phyloP scores from a whole-genome alignment of 2,888 invertebrate genomes.

The Leptopilina drosophilae region DNA sequence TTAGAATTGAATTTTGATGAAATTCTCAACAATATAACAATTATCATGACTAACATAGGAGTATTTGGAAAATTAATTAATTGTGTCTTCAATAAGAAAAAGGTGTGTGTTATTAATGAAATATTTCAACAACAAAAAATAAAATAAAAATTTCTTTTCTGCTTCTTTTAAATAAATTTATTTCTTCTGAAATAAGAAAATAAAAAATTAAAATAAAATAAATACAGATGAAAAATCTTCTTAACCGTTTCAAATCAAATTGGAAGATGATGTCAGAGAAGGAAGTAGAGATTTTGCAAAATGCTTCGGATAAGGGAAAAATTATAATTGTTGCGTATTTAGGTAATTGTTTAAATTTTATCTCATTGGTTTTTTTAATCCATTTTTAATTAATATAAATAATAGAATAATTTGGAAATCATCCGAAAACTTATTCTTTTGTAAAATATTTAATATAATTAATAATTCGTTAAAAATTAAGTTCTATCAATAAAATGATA shows the following conservation, averaged over 20 bases:
- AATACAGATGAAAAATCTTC: conserved; percentile 7
- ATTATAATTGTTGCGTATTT: background rate
- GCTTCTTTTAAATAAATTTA: background rate
- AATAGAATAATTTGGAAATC: no score
- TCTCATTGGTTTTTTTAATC: no score
- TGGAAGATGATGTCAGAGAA: background rate
- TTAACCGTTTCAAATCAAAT: background rate
- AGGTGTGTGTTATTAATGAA: background rate
- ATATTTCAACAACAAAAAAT: background rate
- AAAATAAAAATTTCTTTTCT: background rate
- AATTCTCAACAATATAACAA: background rate
- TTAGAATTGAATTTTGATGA: conserved; percentile 6
- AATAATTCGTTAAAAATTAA: no score
- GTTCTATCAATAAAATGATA: no score
- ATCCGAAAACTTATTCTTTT: no score
- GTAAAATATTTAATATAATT: no score
- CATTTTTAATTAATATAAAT: no score
- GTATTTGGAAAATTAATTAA: background rate
- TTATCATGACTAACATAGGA: background rate
- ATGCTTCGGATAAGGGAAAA: background rate
- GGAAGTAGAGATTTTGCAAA: conserved; percentile 6
- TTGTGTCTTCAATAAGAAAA: background rate
- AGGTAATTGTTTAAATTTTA: background rate
- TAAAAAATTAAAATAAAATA: no score
- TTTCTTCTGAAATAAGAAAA: no score